Conservation (phyloP, 2,888 invertebrate genomes). For the Zaprionus obscuricornis region DNA sequence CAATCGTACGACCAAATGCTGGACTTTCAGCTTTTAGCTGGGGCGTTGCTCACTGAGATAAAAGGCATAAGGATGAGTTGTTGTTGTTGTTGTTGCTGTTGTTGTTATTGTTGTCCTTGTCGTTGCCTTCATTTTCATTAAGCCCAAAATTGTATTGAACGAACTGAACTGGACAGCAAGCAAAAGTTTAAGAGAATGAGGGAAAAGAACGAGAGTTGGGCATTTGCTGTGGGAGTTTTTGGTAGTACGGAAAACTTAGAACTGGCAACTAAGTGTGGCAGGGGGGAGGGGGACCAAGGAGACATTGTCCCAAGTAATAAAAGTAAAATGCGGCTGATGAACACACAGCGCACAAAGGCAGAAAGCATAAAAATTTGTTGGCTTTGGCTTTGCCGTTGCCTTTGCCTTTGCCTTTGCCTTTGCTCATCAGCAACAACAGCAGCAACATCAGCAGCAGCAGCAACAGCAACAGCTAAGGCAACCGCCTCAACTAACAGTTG, state of each 20-base stretch:
- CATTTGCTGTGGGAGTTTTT: constrained; percentile 18
- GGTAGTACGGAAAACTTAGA: too few relatives aligned
- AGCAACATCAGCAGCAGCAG: constrained; percentile 15
- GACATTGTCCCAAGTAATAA: constrained; percentile 69
- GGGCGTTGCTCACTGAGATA: constrained; percentile 35
- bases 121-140: constrained; percentile 71
- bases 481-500: constrained; percentile 28
- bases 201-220: background rate
- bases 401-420: constrained; percentile 38
- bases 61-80: background rate
- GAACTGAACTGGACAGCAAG: constrained; percentile 11
- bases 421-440: constrained; percentile 56
- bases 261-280: background rate
- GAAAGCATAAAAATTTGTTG: constrained; percentile 72
- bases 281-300: constrained; percentile 13
- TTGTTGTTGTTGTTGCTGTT: constrained; percentile 6
- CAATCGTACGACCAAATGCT: constrained; percentile 62
- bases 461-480: constrained; percentile 10
- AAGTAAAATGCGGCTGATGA: constrained; percentile 78
- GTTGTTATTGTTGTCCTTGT: constrained; percentile 3
- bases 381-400: constrained; percentile 56
- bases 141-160: too few relatives aligned
- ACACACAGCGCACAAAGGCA: constrained; percentile 65
- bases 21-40: constrained; percentile 41
- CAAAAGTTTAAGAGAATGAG: background rate